Conservation (phyloP, 2,888 invertebrate genomes). For the Cacoxenus indagator region DNA sequence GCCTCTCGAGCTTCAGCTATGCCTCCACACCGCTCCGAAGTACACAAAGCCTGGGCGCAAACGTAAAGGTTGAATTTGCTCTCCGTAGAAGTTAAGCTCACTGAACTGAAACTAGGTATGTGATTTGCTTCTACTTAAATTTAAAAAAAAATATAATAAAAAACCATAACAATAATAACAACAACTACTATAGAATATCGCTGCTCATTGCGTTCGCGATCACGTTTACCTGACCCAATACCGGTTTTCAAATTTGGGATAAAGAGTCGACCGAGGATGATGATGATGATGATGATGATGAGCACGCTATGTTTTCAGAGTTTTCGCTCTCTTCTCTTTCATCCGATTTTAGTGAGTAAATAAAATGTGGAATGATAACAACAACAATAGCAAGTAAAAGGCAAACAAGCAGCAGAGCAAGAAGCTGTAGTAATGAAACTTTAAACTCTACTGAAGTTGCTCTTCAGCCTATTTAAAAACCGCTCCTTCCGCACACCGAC, state of each 20-base stretch:
- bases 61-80: no score
- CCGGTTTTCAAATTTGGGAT: conserved; percentile 64
- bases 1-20: no score
- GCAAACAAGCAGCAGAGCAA: conserved; percentile 24
- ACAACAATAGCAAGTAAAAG: background rate
- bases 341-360: background rate
- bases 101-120: conserved; percentile 6
- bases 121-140: background rate
- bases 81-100: conserved; percentile 20
- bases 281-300: background rate
- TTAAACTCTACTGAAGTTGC: no score
- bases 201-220: background rate
- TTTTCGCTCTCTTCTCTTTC: no score
- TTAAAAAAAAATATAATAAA: no score
- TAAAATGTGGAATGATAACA: background rate
- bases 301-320: conserved; percentile 39
- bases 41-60: no score
- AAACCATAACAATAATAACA: conserved; percentile 18
- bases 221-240: conserved; percentile 37
- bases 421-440: no score
- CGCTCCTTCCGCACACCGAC: no score
- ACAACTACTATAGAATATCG: background rate
- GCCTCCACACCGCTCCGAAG: no score
- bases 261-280: conserved; percentile 18
- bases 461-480: no score